These are phyloP conservation scores for Hippocampus comes DNA, from an alignment of 2,113 vertebrate species.

Conservation along the genomic window DNA sequence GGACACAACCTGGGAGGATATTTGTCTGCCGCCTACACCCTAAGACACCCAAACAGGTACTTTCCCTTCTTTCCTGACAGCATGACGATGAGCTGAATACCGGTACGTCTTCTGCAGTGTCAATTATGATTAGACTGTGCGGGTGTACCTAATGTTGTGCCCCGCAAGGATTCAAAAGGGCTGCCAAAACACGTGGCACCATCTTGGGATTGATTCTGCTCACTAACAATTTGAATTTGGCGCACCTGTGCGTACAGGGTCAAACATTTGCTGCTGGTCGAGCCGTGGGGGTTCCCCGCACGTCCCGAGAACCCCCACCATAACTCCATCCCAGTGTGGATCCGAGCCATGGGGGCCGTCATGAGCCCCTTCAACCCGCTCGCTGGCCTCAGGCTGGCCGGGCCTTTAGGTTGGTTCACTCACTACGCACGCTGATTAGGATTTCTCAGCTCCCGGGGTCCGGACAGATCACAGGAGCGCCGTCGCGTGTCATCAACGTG, in stretches of 20 bases:
- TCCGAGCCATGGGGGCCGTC: constrained; percentile 84
- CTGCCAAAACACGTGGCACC: no score
- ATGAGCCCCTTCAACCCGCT: constrained; percentile 92
- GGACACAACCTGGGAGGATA: constrained; percentile 93
- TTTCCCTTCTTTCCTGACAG: no score
- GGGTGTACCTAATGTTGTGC: no score
- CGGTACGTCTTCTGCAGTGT: no score
- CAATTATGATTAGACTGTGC: no score
- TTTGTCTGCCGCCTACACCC: constrained; percentile 83
- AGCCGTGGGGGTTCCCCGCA: constrained; percentile 93
- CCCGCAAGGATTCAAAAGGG: no score
- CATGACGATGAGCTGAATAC: no score
- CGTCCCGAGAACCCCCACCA: constrained; percentile 81
- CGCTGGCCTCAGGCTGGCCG: constrained; percentile 88
- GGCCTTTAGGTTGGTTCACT: constrained; percentile 82
- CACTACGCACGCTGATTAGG: not conserved
- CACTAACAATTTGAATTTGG: not conserved
- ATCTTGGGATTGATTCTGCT: not conserved
- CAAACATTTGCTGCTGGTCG: constrained; percentile 89
- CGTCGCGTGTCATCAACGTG: not conserved
- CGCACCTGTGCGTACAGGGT: constrained; percentile 69
- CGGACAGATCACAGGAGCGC: not conserved
- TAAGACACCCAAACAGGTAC: constrained; percentile 84
- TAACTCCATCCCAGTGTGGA: constrained; percentile 87
- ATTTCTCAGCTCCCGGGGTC: not conserved